A percentile compares a stretch with the other conserved stretches of the same genome.
These are phyloP conservation scores for Pogonocichla stellata DNA, from an alignment of 2,113 vertebrate species.

Conservation along the genomic window DNA sequence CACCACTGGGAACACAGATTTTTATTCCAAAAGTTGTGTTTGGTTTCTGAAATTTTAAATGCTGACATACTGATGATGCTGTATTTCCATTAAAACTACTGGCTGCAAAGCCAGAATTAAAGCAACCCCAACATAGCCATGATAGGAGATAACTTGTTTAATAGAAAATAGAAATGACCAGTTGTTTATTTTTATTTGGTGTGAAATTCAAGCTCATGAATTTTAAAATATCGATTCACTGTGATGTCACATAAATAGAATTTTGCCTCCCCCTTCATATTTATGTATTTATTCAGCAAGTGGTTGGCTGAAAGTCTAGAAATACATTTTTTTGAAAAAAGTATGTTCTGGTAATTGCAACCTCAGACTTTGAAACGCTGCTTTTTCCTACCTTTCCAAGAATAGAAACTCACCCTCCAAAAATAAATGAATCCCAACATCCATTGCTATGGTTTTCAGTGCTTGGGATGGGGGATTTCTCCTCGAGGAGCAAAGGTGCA, in stretches of 20 bases:
- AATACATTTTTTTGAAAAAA: not conserved
- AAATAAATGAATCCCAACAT: not conserved
- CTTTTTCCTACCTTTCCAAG: not conserved
- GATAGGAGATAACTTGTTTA: not conserved
- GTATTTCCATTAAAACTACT: not conserved
- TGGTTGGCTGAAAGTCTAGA: constrained; percentile 18
- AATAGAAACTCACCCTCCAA: constrained; percentile 8
- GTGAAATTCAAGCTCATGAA: not conserved
- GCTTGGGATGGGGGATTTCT: not conserved
- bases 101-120: not conserved
- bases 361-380: not conserved
- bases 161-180: not conserved
- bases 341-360: not conserved
- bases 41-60: not conserved
- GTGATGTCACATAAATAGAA: not conserved
- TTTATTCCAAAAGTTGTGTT: not conserved
- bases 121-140: not conserved
- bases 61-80: not conserved
- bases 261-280: not conserved
- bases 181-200: not conserved
- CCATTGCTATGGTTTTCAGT: not conserved
- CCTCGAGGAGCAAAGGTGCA: not conserved
- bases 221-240: not conserved
- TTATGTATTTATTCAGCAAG: constrained; percentile 20
- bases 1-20: not conserved